Conservation (phyloP, 2,113 vertebrate genomes). For the Leucopsar rothschildi region DNA sequence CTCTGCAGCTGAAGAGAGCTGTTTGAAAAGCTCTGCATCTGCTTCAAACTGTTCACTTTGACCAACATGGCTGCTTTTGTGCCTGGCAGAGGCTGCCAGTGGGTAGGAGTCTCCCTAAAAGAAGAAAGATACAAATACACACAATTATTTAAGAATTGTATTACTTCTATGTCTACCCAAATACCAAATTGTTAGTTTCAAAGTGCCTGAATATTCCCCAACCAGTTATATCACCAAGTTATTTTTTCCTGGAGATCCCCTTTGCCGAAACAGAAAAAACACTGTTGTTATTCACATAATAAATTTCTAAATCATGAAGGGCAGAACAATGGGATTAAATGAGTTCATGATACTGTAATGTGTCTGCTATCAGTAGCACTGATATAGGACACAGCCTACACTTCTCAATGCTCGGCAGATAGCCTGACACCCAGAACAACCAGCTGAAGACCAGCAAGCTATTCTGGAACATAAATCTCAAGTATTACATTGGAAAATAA, state of each 20-base stretch:
- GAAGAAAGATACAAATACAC: background rate
- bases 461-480: background rate
- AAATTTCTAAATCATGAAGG: background rate
- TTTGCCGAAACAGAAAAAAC: background rate
- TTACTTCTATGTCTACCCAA: background rate
- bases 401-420: background rate
- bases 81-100: constrained; percentile 84
- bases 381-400: fast-evolving
- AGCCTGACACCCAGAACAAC: background rate
- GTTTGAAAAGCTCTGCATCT: constrained; percentile 54
- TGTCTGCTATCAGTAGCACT: background rate
- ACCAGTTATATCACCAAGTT: background rate
- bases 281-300: background rate
- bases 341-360: background rate
- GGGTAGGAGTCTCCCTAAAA: constrained; percentile 73
- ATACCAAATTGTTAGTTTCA: background rate
- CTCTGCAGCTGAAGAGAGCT: constrained; percentile 52
- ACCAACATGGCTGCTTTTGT: constrained; percentile 88
- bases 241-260: background rate
- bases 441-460: background rate
- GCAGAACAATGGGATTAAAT: background rate
- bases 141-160: background rate
- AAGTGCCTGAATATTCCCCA: background rate
- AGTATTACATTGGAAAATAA: background rate
- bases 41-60: constrained; percentile 83